These are phyloP conservation scores for Melangyna quadrimaculata DNA, from an alignment of 2,888 invertebrate genomes.

Conservation along the genomic window DNA sequence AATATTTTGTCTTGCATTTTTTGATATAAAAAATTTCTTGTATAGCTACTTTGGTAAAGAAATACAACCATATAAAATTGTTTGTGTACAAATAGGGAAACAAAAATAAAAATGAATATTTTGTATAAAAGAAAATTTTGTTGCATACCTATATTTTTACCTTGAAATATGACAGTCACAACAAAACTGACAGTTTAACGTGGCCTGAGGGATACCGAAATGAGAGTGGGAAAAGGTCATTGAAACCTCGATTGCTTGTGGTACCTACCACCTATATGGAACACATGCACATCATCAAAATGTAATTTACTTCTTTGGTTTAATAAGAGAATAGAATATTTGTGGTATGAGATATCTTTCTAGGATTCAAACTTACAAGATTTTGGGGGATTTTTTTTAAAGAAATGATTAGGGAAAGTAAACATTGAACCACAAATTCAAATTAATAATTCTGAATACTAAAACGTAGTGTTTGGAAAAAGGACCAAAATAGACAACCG, in stretches of 20 bases:
- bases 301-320: background rate
- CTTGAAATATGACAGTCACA: conserved; percentile 2
- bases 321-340: background rate
- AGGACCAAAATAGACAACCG: too few species aligned
- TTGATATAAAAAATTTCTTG: background rate
- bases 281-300: too few species aligned
- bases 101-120: background rate
- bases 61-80: background rate
- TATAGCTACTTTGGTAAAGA: background rate
- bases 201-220: too few species aligned
- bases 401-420: background rate
- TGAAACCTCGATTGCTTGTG: background rate
- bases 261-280: background rate
- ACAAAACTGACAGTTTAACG: conserved; percentile 4
- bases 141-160: background rate
- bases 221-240: background rate
- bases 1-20: conserved; percentile 2
- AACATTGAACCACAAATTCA: background rate
- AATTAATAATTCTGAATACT: background rate
- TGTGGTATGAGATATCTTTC: background rate
- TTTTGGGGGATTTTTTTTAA: background rate
- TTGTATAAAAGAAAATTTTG: background rate
- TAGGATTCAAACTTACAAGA: too few species aligned
- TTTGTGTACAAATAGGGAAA: background rate
- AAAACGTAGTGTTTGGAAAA: too few species aligned